phyloP scores from a whole-genome alignment of 2,797 vertebrate species.

The Pseudomugil tenellus region DNA sequence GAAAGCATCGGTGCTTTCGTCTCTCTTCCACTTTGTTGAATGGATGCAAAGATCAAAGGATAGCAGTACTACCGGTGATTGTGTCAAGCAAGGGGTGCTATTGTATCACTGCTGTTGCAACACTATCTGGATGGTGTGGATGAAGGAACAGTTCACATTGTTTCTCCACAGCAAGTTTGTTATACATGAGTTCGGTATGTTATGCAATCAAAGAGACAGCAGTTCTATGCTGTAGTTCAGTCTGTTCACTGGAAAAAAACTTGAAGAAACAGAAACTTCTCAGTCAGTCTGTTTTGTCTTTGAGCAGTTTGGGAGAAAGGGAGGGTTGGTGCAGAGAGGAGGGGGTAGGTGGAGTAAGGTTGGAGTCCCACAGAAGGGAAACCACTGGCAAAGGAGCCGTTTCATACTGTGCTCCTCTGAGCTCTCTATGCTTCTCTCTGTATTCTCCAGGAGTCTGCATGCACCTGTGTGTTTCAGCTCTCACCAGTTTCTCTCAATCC shows the following conservation, averaged over 20 bases:
- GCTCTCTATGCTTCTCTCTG: slow-evolving; percentile 62
- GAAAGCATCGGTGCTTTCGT: neutral
- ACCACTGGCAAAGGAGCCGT: slow-evolving; percentile 71
- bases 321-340: slow-evolving; percentile 58
- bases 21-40: neutral
- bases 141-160: neutral
- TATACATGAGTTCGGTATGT: neutral
- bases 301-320: slow-evolving; percentile 57
- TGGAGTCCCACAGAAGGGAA: slow-evolving; percentile 76
- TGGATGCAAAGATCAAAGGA: neutral
- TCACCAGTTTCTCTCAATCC: slow-evolving; percentile 53
- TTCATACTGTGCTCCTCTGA: slow-evolving; percentile 67
- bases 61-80: neutral
- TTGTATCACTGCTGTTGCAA: neutral
- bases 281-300: slow-evolving; percentile 57
- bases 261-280: slow-evolving; percentile 43
- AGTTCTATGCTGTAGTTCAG: slow-evolving; percentile 6
- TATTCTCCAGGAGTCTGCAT: slow-evolving; percentile 55
- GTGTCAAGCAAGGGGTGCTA: neutral
- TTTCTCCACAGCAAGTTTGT: slow-evolving; percentile 1
- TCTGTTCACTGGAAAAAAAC: slow-evolving; percentile 19
- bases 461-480: slow-evolving; percentile 73
- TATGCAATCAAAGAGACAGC: slow-evolving; percentile 5
- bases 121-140: neutral
- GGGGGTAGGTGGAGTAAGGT: slow-evolving; percentile 75